A percentile compares a stretch with the other conserved stretches of the same genome.
Conservation (phyloP, 2,888 invertebrate genomes). For the Pollenia angustigena region DNA sequence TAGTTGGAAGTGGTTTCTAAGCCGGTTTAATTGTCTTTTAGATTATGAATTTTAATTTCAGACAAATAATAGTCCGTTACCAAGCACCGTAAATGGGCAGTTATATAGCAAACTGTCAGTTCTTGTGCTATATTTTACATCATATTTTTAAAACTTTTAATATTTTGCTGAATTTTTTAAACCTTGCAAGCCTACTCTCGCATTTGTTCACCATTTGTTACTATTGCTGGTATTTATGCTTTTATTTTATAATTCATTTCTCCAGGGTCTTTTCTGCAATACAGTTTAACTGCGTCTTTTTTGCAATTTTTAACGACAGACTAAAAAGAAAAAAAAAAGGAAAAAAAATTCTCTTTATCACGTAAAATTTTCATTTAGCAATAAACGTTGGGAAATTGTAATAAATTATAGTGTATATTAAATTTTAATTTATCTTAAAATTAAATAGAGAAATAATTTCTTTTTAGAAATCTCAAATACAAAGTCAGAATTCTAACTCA, state of each 20-base stretch:
- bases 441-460: slow-evolving; percentile 30
- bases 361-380: slow-evolving; percentile 40
- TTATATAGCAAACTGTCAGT: too few relatives aligned
- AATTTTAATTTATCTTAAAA: slow-evolving; percentile 36
- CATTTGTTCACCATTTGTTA: not conserved
- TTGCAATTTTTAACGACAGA: not conserved
- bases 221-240: slow-evolving; percentile 25
- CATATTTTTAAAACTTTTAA: too few relatives aligned
- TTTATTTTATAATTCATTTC: slow-evolving; percentile 52
- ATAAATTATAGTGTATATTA: slow-evolving; percentile 47
- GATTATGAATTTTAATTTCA: too few relatives aligned
- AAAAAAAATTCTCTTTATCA: not conserved
- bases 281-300: slow-evolving; percentile 37
- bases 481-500: not conserved
- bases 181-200: not conserved
- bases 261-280: slow-evolving; percentile 52
- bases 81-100: too few relatives aligned
- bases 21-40: too few relatives aligned
- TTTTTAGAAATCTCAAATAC: not conserved
- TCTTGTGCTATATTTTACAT: too few relatives aligned
- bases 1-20: too few relatives aligned
- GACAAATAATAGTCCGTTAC: too few relatives aligned
- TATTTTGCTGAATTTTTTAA: too few relatives aligned
- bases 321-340: not conserved
- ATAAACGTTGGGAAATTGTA: slow-evolving; percentile 40